Evolutionary conservation across 2,113 vertebrate genomes (phyloP), one percentile per base, ranked within the genome.

Genomic region (Barbus barbus): DNA sequence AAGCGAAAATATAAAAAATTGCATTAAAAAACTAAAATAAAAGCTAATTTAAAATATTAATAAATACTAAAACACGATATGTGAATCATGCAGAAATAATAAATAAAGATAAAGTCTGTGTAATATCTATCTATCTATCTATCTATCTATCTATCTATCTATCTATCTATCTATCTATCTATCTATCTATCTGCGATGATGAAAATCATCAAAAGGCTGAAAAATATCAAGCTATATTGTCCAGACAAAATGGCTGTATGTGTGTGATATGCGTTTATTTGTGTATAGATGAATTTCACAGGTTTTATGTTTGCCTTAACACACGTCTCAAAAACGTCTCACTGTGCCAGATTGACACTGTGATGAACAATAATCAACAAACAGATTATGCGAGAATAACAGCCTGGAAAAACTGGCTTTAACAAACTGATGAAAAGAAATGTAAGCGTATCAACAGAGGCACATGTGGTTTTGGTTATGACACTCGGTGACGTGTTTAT

Each of bases 281-380:
- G 33, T 16, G 38, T 73, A 12, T 65, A 46, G 36, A 44, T 85
- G 53, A 69, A 36, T 79, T 22, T 60, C 75, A 78, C 53, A 78
- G 53, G 48, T 78, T 78, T 78, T 8, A 38, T 78, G 31, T 38
- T 78, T 78, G 53, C 31, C 5, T 38, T 58, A 58, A 58, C 20
- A 78, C 51, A 24, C 31, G 12, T 12, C 28, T 13, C 6, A 53
- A 56, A 53, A 56, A 13, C 28, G 0, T 22, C 28, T 36, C 4
- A 58, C 22, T 41, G 33, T 60, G 33, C 53, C 53, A 78, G 53
- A 58, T 18, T n/a, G 13, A 78, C 76, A 60, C 76, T 9, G 18
- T 24, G 33, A 36, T 38, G n/a, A 26, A 58, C 48, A 58, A 36
- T 36, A 77, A 58, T 77, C 36, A 58, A 58, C 72, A 77, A n/a